Evolutionary conservation across 2,888 invertebrate genomes (phyloP), one percentile per base, ranked within the genome.

Genomic region (Drosophila testacea): DNA sequence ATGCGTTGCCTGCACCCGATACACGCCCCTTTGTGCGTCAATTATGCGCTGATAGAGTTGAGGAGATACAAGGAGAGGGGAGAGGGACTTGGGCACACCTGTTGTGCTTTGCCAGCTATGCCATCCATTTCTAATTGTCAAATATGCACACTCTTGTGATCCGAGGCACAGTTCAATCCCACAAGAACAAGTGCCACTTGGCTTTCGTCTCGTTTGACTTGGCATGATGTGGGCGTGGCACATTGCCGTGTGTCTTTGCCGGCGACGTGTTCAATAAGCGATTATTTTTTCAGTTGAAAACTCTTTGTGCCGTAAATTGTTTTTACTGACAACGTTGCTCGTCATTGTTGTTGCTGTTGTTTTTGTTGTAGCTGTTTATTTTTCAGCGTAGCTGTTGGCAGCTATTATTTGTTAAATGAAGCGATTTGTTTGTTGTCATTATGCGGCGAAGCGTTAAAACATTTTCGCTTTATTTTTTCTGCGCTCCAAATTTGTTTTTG

Each of bases 391-490:
- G 68, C 67, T 67, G 83, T 90, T 89, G 79, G 72, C 89, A 90
- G 91, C 86, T 88, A 90, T 91, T 90, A 90, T 91, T 89, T 90
- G 90, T 88, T 90, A 90, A 90, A 90, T 90, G 91, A 90, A 90
- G 90, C 91, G 88, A 84, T 81, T 90, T 86, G 85, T 89, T 88
- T 90, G 91, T 90, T 90, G 86, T 79, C 86, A 82, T 90, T 86
- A 88, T 82, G 84, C 89, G 78, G 62, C 84, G 82, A 73, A 86
- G 91, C 90, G 88, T 91, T 90, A 90, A 90, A 90, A 90, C 85
- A 87, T 84, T 87, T 89, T 87, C 87, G 80, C 87, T 87, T 84
- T 84, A 83, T 86, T 88, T 86, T 87, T 88, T 81, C 73, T 78
- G 51, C 70, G 66, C 59, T 75, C 69, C 73, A 87, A 87, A 87